phyloP scores from a whole-genome alignment of 1,140 invertebrate genomes.

The Drosophila virilis region DNA sequence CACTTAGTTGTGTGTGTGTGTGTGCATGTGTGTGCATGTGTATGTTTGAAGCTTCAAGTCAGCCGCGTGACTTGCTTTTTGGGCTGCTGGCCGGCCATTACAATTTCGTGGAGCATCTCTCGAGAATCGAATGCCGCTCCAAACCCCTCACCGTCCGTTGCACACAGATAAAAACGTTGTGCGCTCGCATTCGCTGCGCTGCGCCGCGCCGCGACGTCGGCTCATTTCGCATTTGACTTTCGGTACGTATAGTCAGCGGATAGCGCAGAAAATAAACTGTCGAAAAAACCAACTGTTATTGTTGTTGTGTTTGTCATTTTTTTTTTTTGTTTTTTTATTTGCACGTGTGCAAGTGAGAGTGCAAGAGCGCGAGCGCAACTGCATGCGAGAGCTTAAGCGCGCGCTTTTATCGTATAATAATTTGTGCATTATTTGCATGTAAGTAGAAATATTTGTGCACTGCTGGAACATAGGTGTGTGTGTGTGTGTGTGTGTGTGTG shows the following conservation, averaged over 20 bases:
- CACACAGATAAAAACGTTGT: constrained; percentile 44
- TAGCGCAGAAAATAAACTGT: constrained; percentile 19
- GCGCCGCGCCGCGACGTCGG: constrained; percentile 20
- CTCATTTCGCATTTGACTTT: constrained; percentile 67
- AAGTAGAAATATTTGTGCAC: constrained; percentile 25
- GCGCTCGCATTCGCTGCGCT: constrained; percentile 42
- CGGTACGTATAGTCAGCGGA: constrained; percentile 57
- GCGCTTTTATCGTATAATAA: constrained; percentile 36
- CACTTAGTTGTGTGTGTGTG: not conserved
- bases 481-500: constrained; percentile 2
- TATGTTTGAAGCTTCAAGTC: constrained; percentile 23
- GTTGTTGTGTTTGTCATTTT: constrained; percentile 20
- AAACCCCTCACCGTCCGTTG: constrained; percentile 9
- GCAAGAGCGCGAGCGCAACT: constrained; percentile 39
- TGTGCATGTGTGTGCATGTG: constrained; percentile 9
- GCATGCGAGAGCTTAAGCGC: constrained; percentile 24
- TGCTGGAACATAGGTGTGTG: constrained; percentile 1
- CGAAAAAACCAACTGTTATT: constrained; percentile 46
- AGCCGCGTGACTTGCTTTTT: constrained; percentile 61
- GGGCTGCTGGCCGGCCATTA: constrained; percentile 50
- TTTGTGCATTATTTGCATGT: constrained; percentile 42
- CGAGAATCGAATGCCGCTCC: constrained; percentile 22
- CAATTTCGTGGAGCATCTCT: constrained; percentile 45
- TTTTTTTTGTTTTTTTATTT: constrained; percentile 61
- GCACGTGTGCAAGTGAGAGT: constrained; percentile 63